These are phyloP conservation scores for Halcyon malimbica DNA, from an alignment of 2,113 vertebrate species.

Conservation along the genomic window DNA sequence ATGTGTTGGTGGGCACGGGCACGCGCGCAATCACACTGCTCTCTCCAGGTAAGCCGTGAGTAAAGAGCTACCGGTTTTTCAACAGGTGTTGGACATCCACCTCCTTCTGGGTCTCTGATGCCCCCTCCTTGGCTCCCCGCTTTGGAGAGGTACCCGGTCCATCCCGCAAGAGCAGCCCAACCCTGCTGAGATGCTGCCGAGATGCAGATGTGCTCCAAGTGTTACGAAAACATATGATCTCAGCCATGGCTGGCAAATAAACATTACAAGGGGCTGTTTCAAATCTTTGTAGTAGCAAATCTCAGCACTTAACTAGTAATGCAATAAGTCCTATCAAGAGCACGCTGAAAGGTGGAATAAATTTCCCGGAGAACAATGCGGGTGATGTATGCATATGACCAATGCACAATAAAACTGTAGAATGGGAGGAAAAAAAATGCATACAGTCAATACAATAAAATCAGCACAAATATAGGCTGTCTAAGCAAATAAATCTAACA, in stretches of 20 bases:
- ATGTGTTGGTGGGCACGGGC: rapidly evolving
- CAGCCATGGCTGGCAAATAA: conserved; percentile 36
- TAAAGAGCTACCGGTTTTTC: neutral
- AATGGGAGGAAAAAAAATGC: conserved; percentile 66
- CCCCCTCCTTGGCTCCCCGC: neutral
- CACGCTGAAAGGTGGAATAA: conserved; percentile 75
- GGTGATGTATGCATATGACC: conserved; percentile 80
- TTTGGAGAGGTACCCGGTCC: rapidly evolving
- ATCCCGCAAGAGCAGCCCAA: neutral
- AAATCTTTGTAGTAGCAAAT: conserved; percentile 65
- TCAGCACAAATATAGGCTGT: conserved; percentile 75
- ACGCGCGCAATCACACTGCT: rapidly evolving
- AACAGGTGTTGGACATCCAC: conserved; percentile 30
- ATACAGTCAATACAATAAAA: conserved; percentile 81
- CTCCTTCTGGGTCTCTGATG: neutral
- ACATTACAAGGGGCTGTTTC: conserved; percentile 57
- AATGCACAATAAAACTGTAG: conserved; percentile 80
- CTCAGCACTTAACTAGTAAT: conserved; percentile 74
- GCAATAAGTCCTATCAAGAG: conserved; percentile 76
- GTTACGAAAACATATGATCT: neutral
- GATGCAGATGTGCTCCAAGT: neutral
- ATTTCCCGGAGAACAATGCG: conserved; percentile 79
- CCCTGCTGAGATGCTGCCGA: neutral
- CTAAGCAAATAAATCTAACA: conserved; percentile 81
- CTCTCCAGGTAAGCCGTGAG: neutral